A percentile compares a stretch with the other conserved stretches of the same genome.
These are phyloP conservation scores for Alectura lathami DNA, from an alignment of 2,113 vertebrate genomes.

Conservation along the genomic window DNA sequence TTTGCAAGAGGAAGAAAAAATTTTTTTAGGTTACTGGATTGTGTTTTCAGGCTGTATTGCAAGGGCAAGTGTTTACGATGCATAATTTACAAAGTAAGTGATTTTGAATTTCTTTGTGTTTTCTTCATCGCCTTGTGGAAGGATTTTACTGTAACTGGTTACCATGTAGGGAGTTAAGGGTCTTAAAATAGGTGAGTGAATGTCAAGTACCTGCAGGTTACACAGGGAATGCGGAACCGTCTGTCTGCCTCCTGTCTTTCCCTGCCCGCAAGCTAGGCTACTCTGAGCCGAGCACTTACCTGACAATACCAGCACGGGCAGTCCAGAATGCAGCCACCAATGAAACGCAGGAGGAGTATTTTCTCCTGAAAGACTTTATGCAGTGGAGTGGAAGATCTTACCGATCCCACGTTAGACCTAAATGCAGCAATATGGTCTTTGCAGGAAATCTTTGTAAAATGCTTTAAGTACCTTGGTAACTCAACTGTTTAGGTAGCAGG, in stretches of 20 bases:
- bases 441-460: slow-evolving; percentile 11
- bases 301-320: neutral
- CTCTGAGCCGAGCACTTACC: slow-evolving; percentile 41
- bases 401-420: neutral
- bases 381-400: neutral
- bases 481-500: slow-evolving; percentile 40
- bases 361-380: slow-evolving; percentile 4
- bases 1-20: neutral
- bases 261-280: slow-evolving; percentile 45
- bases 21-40: slow-evolving; percentile 42
- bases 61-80: slow-evolving; percentile 76
- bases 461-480: slow-evolving; percentile 41
- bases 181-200: slow-evolving; percentile 3
- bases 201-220: neutral
- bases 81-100: slow-evolving; percentile 94
- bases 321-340: neutral
- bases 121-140: neutral
- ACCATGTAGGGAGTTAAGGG: neutral
- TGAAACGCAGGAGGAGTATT: neutral
- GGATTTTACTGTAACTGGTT: neutral
- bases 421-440: neutral
- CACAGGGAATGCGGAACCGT: slow-evolving; percentile 40
- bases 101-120: slow-evolving; percentile 39
- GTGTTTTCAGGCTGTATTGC: slow-evolving; percentile 5
- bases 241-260: slow-evolving; percentile 48